Percentiles rank a stretch among this genome's conserved stretches.
phyloP scores from a whole-genome alignment of 2,888 invertebrate species.

The Brachyptera risi region DNA sequence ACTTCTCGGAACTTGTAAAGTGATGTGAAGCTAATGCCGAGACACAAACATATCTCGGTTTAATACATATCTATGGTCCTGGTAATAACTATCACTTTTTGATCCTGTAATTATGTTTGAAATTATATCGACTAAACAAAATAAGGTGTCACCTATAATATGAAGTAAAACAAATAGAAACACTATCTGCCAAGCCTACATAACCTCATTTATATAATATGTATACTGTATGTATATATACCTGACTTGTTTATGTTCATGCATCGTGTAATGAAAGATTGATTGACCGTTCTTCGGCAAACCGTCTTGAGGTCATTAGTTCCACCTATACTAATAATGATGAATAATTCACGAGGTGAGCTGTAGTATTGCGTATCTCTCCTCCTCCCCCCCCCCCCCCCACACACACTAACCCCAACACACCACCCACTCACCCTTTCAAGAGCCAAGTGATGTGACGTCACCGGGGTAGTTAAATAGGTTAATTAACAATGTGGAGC shows the following conservation, averaged over 20 bases:
- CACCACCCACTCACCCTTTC: background rate
- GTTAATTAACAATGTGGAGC: no score
- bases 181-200: no score
- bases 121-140: no score
- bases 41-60: no score
- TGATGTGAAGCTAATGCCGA: no score
- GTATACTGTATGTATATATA: background rate
- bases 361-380: background rate
- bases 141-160: background rate
- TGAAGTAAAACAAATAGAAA: slow-evolving; percentile 3
- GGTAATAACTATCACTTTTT: no score
- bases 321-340: background rate
- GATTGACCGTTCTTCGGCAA: background rate
- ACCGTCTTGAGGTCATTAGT: background rate
- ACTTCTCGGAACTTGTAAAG: no score
- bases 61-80: no score
- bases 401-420: background rate
- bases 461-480: no score
- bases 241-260: background rate
- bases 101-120: no score
- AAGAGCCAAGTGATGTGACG: no score
- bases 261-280: background rate
- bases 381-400: background rate
- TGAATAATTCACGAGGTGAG: slow-evolving; percentile 1
- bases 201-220: slow-evolving; percentile 2